Base-by-base conservation (phyloP, 2,888 invertebrate genomes). In the Caradrina clavipalpis region DNA sequence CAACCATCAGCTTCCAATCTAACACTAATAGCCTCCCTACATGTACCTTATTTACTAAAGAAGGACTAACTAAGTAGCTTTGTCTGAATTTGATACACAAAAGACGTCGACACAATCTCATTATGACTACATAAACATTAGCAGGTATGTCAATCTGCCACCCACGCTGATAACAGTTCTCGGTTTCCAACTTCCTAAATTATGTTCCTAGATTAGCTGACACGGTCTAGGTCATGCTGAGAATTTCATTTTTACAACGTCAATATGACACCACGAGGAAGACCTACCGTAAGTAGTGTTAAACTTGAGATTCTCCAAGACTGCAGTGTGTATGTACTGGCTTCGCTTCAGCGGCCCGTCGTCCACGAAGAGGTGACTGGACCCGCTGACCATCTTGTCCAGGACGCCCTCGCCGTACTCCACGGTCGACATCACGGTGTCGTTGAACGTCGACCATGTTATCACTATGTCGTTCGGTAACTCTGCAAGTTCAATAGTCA, bases 391-490 rank as follows among this genome's bases (percentile, higher is more conserved):
- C 61, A 89, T 93, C 54, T 96, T 88, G 75, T 96, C 91, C 86
- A 97, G 94, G n/a, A 96, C 96, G 6, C 92, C 93, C 73, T 97
- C 96, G 1, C 98, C 98, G 89, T 97, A 98, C 90, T 98, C 97
- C 31, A 98, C 98, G 42, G 97, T 85, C 0, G 98, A 97, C 71
- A 96, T 95, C 17, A 93, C 83, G 0, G 98, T 97, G 81, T 97
- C 93, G 87, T 97, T 97, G 87, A 96, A 96, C 13, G 98, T 98
- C 2, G 97, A 97, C 98, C 98, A 98, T 78, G 98, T 98, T 98
- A 98, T 91, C 98, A 98, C 72, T 96, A 83, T 81, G 51, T 83
- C 69, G 35, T 83, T 83, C 2, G 42, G 54, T 47, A 79, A 73
- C 2, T 83, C 98, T 98, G 90, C 15, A 83, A 83, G 21, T 75